Conservation (phyloP, 2,113 vertebrate genomes). For the Monopterus albus region DNA sequence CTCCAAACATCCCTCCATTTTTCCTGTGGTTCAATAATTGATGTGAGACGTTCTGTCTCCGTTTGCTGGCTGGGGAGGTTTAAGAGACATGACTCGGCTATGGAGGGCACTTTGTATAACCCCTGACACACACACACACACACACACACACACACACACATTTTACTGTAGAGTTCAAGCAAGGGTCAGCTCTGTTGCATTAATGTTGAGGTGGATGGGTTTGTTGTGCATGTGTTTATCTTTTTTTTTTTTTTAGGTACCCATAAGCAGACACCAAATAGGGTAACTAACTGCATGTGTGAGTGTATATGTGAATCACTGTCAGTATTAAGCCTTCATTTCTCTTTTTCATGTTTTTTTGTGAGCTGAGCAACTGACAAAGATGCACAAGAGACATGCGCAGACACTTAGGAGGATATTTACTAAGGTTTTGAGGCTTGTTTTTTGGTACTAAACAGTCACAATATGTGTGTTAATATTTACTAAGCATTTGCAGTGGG, state of each 20-base stretch:
- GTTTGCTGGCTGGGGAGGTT: conserved; percentile 59
- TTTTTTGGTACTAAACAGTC: no score
- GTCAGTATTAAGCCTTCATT: neutral
- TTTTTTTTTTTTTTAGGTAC: conserved; percentile 23
- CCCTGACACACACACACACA: conserved; percentile 36
- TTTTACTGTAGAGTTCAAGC: conserved; percentile 67
- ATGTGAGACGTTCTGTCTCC: conserved; percentile 67
- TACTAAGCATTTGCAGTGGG: no score
- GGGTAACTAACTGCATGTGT: neutral
- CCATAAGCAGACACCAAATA: conserved; percentile 13
- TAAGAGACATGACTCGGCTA: conserved; percentile 70
- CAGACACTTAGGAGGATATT: no score
- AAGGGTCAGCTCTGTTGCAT: conserved; percentile 66
- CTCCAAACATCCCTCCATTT: conserved; percentile 18
- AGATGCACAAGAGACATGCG: no score
- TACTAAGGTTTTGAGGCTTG: no score
- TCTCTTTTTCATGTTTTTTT: no score
- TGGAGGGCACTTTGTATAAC: conserved; percentile 73
- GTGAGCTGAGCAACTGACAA: no score
- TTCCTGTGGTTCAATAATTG: conserved; percentile 70
- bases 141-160: conserved; percentile 24
- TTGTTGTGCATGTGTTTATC: conserved; percentile 8
- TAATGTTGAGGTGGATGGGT: conserved; percentile 66
- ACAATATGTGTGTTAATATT: no score
- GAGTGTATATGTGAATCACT: conserved; percentile 10